Conservation (phyloP, 2,888 invertebrate species). For the Ctena decussata region DNA sequence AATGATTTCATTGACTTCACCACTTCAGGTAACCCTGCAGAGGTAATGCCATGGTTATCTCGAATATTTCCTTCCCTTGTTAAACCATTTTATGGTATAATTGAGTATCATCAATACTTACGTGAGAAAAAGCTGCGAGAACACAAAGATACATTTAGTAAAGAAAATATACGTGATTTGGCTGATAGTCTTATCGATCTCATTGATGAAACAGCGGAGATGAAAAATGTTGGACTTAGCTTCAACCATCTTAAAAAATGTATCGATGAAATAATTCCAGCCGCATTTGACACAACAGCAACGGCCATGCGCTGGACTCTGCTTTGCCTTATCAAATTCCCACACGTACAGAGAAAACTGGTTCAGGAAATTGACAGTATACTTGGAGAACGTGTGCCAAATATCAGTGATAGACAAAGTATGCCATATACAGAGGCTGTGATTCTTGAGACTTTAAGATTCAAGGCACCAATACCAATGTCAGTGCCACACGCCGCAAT, state of each 20-base stretch:
- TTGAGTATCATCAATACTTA: background rate
- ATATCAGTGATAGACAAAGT: conserved; percentile 36
- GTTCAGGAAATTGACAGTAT: conserved; percentile 70
- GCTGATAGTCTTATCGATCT: conserved; percentile 67
- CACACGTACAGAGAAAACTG: conserved; percentile 63
- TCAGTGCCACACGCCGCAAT: conserved; percentile 54
- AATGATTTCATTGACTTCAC: conserved; percentile 31
- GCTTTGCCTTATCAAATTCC: conserved; percentile 62
- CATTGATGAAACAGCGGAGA: conserved; percentile 18
- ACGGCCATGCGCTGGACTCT: conserved; percentile 64
- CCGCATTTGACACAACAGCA: conserved; percentile 71
- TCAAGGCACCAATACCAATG: conserved; percentile 60
- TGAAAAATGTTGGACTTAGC: conserved; percentile 9
- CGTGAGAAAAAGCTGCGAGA: conserved; percentile 6
- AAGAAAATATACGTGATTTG: conserved; percentile 59
- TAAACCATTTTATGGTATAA: conserved; percentile 37
- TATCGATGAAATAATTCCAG: conserved; percentile 66
- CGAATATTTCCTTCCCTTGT: conserved; percentile 48
- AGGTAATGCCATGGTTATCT: conserved; percentile 68
- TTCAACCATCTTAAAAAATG: conserved; percentile 47
- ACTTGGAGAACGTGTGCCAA: conserved; percentile 59
- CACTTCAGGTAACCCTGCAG: conserved; percentile 59
- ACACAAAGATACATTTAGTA: background rate
- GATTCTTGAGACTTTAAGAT: conserved; percentile 67
- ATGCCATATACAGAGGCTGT: conserved; percentile 69